Evolutionary conservation across 1,140 invertebrate genomes (phyloP), one percentile per base, ranked within the genome.

Genomic region (Orussus abietinus): DNA sequence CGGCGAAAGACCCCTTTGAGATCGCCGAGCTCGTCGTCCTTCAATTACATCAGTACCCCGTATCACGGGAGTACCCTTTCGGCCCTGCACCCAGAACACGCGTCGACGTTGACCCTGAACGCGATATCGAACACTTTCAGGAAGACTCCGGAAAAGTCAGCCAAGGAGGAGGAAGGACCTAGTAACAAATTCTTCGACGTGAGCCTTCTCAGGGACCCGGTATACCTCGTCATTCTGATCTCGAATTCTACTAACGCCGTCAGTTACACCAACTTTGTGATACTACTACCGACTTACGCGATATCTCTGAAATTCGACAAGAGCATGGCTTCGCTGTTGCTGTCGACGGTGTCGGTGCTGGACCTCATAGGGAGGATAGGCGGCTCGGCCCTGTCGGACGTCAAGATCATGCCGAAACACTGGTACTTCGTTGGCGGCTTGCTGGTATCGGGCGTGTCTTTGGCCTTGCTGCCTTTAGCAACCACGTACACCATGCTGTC

Each of bases 181-280:
- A 58, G 66, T 5, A 79, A 71, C 18, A 86, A 85, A 60, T 85
- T 87, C 48, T 86, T 90, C 53, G 86, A 90, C 55, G 58, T 85
- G 0, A 77, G 81, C n/a, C 60, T 90, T 1, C 62, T 91, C 0
- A 83, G 78, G 62, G 86, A 90, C 62, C 85, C 86, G 0, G 77
- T 89, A 19, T 91, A 89, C 57, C 72, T 90, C 25, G 80, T 90
- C 3, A 88, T 91, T 33, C 61, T 90, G 11, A 82, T 90, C 47
- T 90, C 87, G 0, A 90, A 89, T 56, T 87, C 83, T 15, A 88
- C 87, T 0, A 88, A 85, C 46, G 88, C 87, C 2, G 86, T 91
- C 29, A 88, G 86, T 34, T 90, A 90, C 53, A 90, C 88, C 0
- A 91, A 92, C 60, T 89, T 90, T 43, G 83, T 89, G 0, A 88